phyloP scores from a whole-genome alignment of 2,797 vertebrate species.

The Hemibagrus guttatus region DNA sequence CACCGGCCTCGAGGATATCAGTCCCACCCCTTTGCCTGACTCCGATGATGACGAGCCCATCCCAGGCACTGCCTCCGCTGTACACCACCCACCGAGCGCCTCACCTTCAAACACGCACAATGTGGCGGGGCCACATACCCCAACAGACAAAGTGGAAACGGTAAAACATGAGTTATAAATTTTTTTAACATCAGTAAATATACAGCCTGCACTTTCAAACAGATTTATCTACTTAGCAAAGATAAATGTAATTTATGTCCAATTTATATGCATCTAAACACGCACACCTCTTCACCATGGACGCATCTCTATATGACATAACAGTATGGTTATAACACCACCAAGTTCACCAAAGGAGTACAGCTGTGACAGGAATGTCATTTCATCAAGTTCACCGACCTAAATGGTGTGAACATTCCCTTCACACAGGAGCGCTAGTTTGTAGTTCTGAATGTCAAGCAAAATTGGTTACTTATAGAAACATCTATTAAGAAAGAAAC shows the following conservation, averaged over 20 bases:
- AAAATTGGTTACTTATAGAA: background rate
- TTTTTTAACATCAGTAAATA: background rate
- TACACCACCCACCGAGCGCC: conserved; percentile 70
- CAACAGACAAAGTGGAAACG: conserved; percentile 87
- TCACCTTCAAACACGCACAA: conserved; percentile 73
- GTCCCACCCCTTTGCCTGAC: conserved; percentile 93
- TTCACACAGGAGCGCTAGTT: background rate
- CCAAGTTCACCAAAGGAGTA: background rate
- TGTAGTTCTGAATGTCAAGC: background rate
- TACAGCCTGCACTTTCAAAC: background rate
- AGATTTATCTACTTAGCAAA: background rate
- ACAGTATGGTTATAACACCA: background rate
- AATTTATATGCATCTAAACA: background rate
- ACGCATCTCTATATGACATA: background rate
- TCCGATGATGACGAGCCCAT: conserved; percentile 88
- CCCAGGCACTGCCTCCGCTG: conserved; percentile 71
- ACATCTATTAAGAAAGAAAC: background rate
- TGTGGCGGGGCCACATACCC: conserved; percentile 76
- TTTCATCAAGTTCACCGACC: background rate
- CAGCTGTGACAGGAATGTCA: background rate
- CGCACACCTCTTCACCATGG: background rate
- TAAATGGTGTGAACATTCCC: background rate
- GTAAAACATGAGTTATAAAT: conserved; percentile 70
- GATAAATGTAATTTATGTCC: background rate
- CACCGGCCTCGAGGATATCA: conserved; percentile 95